Evolutionary conservation across 2,888 invertebrate genomes (phyloP), one percentile per base, ranked within the genome.

Genomic region (Thereva unica): DNA sequence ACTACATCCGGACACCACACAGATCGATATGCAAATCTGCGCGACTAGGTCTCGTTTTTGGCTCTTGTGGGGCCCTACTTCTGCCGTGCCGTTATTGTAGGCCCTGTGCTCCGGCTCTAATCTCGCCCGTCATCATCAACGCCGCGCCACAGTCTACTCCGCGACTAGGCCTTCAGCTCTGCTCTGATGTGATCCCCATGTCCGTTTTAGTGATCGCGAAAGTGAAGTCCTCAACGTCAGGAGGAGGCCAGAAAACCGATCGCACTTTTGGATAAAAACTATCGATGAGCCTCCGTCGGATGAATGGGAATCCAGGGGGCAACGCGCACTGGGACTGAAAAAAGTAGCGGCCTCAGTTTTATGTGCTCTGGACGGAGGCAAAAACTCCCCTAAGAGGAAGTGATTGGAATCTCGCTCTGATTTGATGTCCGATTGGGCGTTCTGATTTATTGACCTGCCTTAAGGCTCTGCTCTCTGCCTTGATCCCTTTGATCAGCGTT

Each of bases 1-100:
- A 78, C 76, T 77, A 76, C 78, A 79, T 79, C 78, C 79, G 76
- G 74, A 74, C 71, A 73, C 72, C 72, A 71, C 69, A 70, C 67
- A 71, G 71, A 70, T 71, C 67, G 66, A 70, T 71, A 73, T 73
- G 72, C 71, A 73, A 72, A 72, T 71, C 67, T 65, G 12, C 5
- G 45, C 5, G 45, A 10, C 9, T 45, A 9, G 5, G 45, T 64
- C 41, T 53, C 41, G n/a, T 64, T 52, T 64, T 64, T 40, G 41
- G 50, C 52, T 50, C 34, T 34, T 64, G 64, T 64, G 45, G 53
- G 42, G 42, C 42, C 64, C n/a, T 6, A 10, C 8, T 53, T 34
- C 9, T 23, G 23, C 23, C 2, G 23, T 23, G 1, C n/a, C n/a
- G n/a, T 57, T 37, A 9, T 34, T 10, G 23, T 9, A 10, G 45